Evolutionary conservation across 1,140 invertebrate genomes (phyloP).

Genomic region (Drosophila jambulina): DNA sequence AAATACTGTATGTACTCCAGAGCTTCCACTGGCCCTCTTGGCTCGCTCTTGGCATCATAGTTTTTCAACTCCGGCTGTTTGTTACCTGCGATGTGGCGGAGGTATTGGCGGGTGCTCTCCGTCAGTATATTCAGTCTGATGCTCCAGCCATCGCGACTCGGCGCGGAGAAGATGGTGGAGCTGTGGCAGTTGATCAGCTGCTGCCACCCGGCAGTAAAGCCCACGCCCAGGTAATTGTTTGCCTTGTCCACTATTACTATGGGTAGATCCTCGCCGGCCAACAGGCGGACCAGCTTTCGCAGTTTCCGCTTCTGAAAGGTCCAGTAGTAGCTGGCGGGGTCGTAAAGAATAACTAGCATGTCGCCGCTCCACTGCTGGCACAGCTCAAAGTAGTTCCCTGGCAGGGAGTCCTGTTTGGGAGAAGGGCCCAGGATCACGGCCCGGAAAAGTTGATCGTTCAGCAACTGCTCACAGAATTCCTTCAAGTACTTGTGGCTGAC

Average conservation of each 20-base stretch:
- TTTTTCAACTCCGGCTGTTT: constrained; percentile 29
- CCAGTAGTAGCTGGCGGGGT: constrained; percentile 51
- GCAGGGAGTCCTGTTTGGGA: constrained; percentile 4
- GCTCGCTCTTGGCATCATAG: constrained; percentile 31
- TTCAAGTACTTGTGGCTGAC: constrained; percentile 47
- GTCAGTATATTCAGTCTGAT: not conserved
- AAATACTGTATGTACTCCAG: constrained; percentile 29
- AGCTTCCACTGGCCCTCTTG: not conserved
- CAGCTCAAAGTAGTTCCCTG: constrained; percentile 44
- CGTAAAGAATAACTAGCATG: constrained; percentile 46
- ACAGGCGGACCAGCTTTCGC: constrained; percentile 35
- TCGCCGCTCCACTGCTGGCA: constrained; percentile 18
- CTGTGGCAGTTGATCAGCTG: constrained; percentile 25
- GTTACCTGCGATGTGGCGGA: constrained; percentile 33
- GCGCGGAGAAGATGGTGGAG: constrained; percentile 9
- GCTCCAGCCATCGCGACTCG: constrained; percentile 10
- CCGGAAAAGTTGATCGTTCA: constrained; percentile 37
- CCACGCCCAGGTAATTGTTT: constrained; percentile 48
- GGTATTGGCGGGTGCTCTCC: constrained; percentile 29
- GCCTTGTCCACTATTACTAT: constrained; percentile 50
- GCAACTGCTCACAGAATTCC: constrained; percentile 52
- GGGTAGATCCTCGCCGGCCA: constrained; percentile 24
- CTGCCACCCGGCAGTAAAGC: constrained; percentile 10
- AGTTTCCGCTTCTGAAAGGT: constrained; percentile 36
- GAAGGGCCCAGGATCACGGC: constrained; percentile 24